Evolutionary conservation across 2,888 invertebrate genomes (phyloP), one percentile per base, ranked within the genome.

Genomic region (Sussaba pulchella): DNA sequence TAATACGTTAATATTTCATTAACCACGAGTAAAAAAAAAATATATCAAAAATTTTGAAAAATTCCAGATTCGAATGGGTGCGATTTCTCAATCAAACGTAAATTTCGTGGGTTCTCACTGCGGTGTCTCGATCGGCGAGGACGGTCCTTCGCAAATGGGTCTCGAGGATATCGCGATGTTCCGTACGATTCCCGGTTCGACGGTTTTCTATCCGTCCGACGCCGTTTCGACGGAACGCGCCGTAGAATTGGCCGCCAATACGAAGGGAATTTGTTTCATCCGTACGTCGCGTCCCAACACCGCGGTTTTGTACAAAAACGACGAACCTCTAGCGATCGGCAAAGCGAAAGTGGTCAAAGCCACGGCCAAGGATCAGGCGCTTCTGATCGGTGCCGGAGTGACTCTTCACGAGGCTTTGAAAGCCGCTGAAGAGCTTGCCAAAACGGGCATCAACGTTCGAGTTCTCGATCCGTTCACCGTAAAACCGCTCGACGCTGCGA

Each of bases 91-190:
- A 94, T 97, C 98, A 24, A 99, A 99, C 93, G 96, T 98, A 19
- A 99, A 99, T 93, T 97, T 99, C 92, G 98, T 94, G 79, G 99
- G 99, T 0, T 99, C 99, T 0, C 99, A 99, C 93, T 98, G 98
- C 92, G 99, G 99, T 52, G 97, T 99, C 21, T 98, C 98, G 89
- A 99, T 99, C 93, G 99, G 99, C 39, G 99, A 99, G 93, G 99
- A 99, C 93, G 99, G 99, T 0, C 99, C 99, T 17, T 98, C 98
- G 74, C 99, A 99, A 94, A 99, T 99, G 99, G 99, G 98, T 3
- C 94, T 99, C n/a, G 99, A 99, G 93, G 99, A 99, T 92, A 92
- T 99, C 77, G 97, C 98, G 0, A 94, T 99, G 94, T 99, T 99
- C 95, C 95, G 99, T 50, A 93, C 97, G 3, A 95, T 99, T 84